These are phyloP conservation scores for Conus canariensis DNA, from an alignment of 2,888 invertebrate genomes.

Conservation along the genomic window DNA sequence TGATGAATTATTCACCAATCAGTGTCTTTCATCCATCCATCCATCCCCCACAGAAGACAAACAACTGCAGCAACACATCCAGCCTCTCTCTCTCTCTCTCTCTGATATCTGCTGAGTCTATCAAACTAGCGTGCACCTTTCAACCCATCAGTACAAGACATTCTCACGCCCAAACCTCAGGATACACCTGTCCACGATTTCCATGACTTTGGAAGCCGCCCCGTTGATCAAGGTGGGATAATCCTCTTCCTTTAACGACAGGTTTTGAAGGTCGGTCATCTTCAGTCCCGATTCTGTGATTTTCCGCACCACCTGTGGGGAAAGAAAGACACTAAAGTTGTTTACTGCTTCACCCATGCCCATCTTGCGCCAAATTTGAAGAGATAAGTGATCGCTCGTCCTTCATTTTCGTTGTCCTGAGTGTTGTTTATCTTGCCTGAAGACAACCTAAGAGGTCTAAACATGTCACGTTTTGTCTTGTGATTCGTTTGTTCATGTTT, in stretches of 20 bases:
- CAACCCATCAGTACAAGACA: constrained; percentile 56
- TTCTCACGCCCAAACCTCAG: constrained; percentile 58
- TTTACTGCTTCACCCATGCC: no score
- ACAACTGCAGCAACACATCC: not conserved
- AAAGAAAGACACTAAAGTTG: not conserved
- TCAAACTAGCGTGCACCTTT: not conserved
- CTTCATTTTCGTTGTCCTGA: no score
- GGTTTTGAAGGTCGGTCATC: not conserved
- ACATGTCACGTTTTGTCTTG: no score
- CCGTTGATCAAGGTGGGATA: constrained; percentile 55
- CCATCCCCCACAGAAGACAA: not conserved
- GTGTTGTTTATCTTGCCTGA: no score
- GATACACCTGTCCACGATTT: constrained; percentile 63
- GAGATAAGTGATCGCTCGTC: no score
- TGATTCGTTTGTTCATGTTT: no score
- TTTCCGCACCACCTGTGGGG: not conserved
- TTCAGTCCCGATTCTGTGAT: not conserved
- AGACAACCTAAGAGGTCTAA: no score
- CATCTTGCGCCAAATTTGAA: no score
- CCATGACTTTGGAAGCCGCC: constrained; percentile 58
- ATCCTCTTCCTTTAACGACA: constrained; percentile 31
- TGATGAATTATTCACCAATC: no score
- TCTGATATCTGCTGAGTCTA: not conserved
- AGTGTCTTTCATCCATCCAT: not conserved
- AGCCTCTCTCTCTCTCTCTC: not conserved